Evolutionary conservation across 2,888 invertebrate species (phyloP), one percentile per base, ranked within the genome.

Genomic region (Tridacna gigas): DNA sequence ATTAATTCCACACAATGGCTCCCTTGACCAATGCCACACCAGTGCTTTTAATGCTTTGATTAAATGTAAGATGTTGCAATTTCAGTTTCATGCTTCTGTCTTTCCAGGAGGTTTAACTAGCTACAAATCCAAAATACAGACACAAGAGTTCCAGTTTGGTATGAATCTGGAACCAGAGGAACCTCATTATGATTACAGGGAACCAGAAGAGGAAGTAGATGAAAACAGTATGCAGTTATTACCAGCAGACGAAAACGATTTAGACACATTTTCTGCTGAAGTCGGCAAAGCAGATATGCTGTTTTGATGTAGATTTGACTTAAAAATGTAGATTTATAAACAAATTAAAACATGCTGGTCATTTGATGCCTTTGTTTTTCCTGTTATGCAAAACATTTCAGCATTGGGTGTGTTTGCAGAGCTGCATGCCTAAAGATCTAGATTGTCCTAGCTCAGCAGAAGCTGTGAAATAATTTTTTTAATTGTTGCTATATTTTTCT

Each of bases 111-210:
- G 65, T 47, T 78, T 89, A 65, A 91, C 86, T 63, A 91, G 88
- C 13, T 93, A 93, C 84, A 89, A 89, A 73, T 90, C 92, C 69
- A 92, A 91, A 78, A 91, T 88, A 79, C 91, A 90, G 83, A 73
- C 79, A 18, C 84, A 86, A 77, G 93, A 92, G 13, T 93, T 89
- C 76, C 86, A 90, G 82, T 91, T 92, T 87, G 92, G 92, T 25
- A 88, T 86, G 77, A 82, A 82, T 12, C 86, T 85, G 11, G 91
- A 91, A 74, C 88, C 89, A 37, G 84, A 81, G 22, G 22, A n/a
- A n/a, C 25, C 22, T 37, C 26, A 15, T 47, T 66, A 74, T 47
- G 28, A 66, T 63, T 69, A 37, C 22, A 56, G 67, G 48, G 85
- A 88, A 73, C 79, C 84, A 28, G 86, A 85, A 25, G 56, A 73